Evolutionary conservation across 2,888 invertebrate species (phyloP), one percentile per base, ranked within the genome.

Genomic region (Operophtera brumata): DNA sequence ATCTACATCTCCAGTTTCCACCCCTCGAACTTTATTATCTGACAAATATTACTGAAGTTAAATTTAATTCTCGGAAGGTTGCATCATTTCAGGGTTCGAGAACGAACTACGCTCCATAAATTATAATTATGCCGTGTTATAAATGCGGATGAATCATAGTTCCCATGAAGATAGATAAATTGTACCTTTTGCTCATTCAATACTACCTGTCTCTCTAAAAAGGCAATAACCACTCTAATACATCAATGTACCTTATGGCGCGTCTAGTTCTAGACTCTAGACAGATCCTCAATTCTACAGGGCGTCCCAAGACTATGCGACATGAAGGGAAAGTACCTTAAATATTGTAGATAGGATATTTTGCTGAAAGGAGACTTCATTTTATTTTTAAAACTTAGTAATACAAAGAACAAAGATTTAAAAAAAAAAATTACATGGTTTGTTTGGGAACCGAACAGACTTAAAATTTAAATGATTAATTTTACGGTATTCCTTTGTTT

Each of bases 161-260:
- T 28, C 26, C 36, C 46, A 36, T 37, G 36, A 26, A 28, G 13
- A 46, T 28, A 37, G 37, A 14, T 14, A 37, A 14, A 9, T 34
- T 8, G 13, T 36, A 11, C n/a, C 13, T 25, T n/a, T 26, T 40
- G 40, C 40, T 41, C 39, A 36, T 45, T 42, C 28, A 30, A 28
- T 34, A 40, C 32, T 34, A 40, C 37, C 44, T 39, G 43, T 39
- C 9, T 12, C 9, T 13, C 54, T 47, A 28, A 48, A 54, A 54
- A 44, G 47, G 44, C 11, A 20, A 48, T 47, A 44, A 44, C 47
- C 47, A 44, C 44, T 43, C 9, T 37, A 12, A 12, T 32, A 44
- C 34, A 34, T 43, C 32, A 43, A 43, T 43, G 43, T 43, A 14
- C 34, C 32, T 43, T 43, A 34, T 11, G 14, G 43, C 30, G 1